phyloP scores from a whole-genome alignment of 1,140 invertebrate genomes.

The Caenorhabditis inopinata region DNA sequence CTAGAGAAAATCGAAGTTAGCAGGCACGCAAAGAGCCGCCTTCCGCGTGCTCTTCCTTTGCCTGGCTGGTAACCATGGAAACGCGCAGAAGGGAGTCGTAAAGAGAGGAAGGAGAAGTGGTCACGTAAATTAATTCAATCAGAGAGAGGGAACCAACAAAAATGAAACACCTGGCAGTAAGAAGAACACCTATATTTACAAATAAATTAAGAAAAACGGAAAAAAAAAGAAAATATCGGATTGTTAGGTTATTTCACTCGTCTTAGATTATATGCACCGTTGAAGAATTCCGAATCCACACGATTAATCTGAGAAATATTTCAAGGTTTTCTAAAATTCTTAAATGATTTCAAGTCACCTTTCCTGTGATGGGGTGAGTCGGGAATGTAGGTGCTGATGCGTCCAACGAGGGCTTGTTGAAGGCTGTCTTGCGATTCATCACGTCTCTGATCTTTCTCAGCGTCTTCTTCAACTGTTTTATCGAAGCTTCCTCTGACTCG shows the following conservation, averaged over 20 bases:
- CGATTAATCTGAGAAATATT: neutral
- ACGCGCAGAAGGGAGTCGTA: neutral
- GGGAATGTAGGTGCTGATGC: neutral
- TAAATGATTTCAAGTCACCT: too few species aligned
- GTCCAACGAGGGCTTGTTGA: neutral
- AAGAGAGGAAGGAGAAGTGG: neutral
- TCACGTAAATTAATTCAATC: too few species aligned
- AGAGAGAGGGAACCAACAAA: neutral
- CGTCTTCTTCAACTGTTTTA: slow-evolving; percentile 5
- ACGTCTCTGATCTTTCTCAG: slow-evolving; percentile 12
- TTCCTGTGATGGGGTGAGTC: neutral
- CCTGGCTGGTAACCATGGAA: neutral
- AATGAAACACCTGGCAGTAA: neutral
- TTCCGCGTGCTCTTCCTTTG: neutral
- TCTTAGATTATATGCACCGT: neutral
- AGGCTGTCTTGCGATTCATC: neutral
- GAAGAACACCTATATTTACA: neutral
- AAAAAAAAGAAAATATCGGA: neutral
- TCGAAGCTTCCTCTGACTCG: slow-evolving; percentile 8
- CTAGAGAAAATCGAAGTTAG: neutral
- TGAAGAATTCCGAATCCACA: neutral
- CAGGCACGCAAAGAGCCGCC: neutral
- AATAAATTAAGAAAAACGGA: slow-evolving; percentile 17
- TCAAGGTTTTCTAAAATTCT: neutral
- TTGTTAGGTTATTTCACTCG: neutral